phyloP scores from a whole-genome alignment of 2,113 vertebrate species.

The Rhizomys pruinosus region DNA sequence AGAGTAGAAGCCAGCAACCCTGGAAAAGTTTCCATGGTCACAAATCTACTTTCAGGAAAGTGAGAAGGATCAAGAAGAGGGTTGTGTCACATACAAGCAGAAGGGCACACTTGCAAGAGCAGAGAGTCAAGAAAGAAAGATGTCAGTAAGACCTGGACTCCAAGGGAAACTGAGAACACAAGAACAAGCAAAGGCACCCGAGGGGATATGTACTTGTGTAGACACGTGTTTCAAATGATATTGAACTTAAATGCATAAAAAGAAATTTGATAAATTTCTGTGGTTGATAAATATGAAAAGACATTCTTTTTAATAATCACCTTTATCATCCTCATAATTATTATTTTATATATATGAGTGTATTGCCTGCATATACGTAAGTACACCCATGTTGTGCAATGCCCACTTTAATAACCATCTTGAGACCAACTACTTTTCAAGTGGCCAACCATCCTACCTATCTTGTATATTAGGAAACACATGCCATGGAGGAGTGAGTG shows the following conservation, averaged over 20 bases:
- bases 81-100: neutral
- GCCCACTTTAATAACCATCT: neutral
- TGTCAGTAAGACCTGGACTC: neutral
- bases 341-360: too few species aligned
- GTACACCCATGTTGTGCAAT: too few species aligned
- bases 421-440: neutral
- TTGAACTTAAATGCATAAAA: neutral
- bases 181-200: neutral
- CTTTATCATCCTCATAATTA: neutral
- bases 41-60: neutral
- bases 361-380: too few species aligned
- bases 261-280: neutral
- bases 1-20: neutral
- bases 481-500: neutral
- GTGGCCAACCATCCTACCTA: neutral
- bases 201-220: neutral
- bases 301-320: neutral
- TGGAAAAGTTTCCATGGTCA: neutral
- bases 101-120: neutral
- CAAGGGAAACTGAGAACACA: neutral
- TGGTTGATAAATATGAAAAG: neutral
- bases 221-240: neutral
- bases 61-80: neutral
- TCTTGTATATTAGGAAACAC: neutral
- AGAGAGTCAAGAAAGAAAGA: constrained; percentile 9